These are phyloP conservation scores for Ptychoptera contaminata DNA, from an alignment of 2,888 invertebrate species.

Conservation along the genomic window DNA sequence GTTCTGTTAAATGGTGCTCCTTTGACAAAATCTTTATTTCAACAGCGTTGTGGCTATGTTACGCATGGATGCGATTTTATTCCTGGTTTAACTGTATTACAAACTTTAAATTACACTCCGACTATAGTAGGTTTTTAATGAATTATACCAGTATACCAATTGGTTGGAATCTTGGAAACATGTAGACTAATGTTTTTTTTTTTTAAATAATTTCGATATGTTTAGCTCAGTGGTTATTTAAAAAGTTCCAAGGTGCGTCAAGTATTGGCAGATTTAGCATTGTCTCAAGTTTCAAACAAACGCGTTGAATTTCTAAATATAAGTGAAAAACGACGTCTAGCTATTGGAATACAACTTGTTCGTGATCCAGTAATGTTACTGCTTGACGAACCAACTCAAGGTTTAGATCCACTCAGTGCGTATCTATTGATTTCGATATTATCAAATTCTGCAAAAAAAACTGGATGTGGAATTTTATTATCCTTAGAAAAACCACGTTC, in stretches of 20 bases:
- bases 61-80: conserved; percentile 73
- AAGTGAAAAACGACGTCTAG: conserved; percentile 77
- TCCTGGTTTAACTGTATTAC: conserved; percentile 74
- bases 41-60: conserved; percentile 76
- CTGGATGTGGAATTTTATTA: conserved; percentile 75
- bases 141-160: background rate
- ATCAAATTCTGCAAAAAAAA: conserved; percentile 77
- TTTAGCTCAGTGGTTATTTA: conserved; percentile 53
- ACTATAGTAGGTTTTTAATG: conserved; percentile 42
- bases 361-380: conserved; percentile 88
- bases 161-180: background rate
- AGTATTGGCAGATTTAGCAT: conserved; percentile 82
- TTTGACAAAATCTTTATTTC: conserved; percentile 64
- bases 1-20: conserved; percentile 79
- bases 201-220: conserved; percentile 9
- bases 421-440: conserved; percentile 89
- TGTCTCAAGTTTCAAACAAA: conserved; percentile 78
- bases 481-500: conserved; percentile 88
- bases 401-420: conserved; percentile 86
- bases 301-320: conserved; percentile 70
- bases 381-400: conserved; percentile 88
- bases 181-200: background rate
- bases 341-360: conserved; percentile 83
- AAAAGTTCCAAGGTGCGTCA: conserved; percentile 78
- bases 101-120: conserved; percentile 67